These are phyloP conservation scores for Drosophila paranaensis DNA, from an alignment of 2,888 invertebrate species.

Conservation along the genomic window DNA sequence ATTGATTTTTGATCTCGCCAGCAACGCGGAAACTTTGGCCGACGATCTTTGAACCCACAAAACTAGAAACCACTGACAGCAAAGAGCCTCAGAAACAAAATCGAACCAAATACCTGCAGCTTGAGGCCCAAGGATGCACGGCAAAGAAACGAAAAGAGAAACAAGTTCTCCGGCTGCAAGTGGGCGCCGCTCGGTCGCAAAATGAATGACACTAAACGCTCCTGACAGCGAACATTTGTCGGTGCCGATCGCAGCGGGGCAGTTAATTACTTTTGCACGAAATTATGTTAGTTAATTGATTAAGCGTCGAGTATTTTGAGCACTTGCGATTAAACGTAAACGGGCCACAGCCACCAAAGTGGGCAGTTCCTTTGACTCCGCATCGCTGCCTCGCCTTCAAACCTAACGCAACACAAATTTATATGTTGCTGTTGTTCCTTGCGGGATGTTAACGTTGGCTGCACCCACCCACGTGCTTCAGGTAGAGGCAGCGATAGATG, in stretches of 20 bases:
- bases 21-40: conserved; percentile 51
- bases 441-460: conserved; percentile 14
- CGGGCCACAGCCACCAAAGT: conserved; percentile 9
- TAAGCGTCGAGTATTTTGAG: conserved; percentile 64
- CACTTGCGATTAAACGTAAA: conserved; percentile 38
- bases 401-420: conserved; percentile 39
- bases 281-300: conserved; percentile 77
- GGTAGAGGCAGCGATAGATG: conserved; percentile 1
- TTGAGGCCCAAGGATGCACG: conserved; percentile 6
- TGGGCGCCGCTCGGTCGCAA: conserved; percentile 66
- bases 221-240: conserved; percentile 78
- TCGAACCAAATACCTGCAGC: conserved; percentile 21
- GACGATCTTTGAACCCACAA: conserved; percentile 32
- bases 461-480: conserved; percentile 64
- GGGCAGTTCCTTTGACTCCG: conserved; percentile 25
- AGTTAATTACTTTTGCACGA: conserved; percentile 81
- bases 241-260: conserved; percentile 61
- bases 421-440: conserved; percentile 29
- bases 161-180: conserved; percentile 54
- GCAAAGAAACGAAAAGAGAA: conserved; percentile 43
- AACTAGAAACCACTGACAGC: conserved; percentile 9
- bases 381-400: conserved; percentile 38
- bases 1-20: conserved; percentile 77
- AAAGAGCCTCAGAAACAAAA: conserved; percentile 6
- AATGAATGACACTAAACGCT: conserved; percentile 78